Base-by-base conservation (phyloP, 1,140 invertebrate genomes). In the Ptiloglossa arizonensis region DNA sequence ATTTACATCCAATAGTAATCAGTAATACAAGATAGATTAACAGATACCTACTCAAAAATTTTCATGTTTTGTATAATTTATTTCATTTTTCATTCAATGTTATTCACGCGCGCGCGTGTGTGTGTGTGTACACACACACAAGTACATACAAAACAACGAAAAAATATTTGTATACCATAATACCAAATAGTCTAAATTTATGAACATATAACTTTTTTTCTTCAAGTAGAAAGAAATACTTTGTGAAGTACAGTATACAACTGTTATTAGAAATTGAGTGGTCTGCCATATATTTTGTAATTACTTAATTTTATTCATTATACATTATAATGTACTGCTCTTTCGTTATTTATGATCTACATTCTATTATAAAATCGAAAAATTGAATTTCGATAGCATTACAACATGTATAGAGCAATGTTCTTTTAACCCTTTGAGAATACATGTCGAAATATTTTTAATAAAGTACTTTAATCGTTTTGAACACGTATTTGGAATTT, bases 291-390 rank as follows among this genome's bases (percentile, higher is more conserved):
- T 24, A 1, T 4, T 35, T 59, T 60, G 22, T 69, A 83, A 62
- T 46, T 54, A 63, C 75, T 44, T 83, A 83, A 70, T 73, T 82
- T 83, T 48, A 74, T 46, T 83, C n/a, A 74, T 83, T 52, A 83
- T 68, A 19, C 56, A 38, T 77, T 77, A 60, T 70, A 83, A 38
- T 11, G 22, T 74, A 22, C 9, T 56, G n/a, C 24, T 50, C 9
- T 63, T 71, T 44, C 27, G n/a, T 5, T 71, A 71, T 44, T 44
- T 48, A 13, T 54, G 24, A 5, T 60, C 63, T 76, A 59, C 19
- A 38, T 15, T 48, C 17, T 76, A 76, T 69, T 35, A 38, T 38
- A 22, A 48, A 76, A 48, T 69, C 22, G 68, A 50, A 59, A 6
- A 69, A 52, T 44, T 48, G 17, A 46, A 48, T 66, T 50, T 48